Percentiles rank a stretch among this genome's conserved stretches.
Conservation (phyloP, 2,797 vertebrate species). For the Phrynocephalus vlangalii region DNA sequence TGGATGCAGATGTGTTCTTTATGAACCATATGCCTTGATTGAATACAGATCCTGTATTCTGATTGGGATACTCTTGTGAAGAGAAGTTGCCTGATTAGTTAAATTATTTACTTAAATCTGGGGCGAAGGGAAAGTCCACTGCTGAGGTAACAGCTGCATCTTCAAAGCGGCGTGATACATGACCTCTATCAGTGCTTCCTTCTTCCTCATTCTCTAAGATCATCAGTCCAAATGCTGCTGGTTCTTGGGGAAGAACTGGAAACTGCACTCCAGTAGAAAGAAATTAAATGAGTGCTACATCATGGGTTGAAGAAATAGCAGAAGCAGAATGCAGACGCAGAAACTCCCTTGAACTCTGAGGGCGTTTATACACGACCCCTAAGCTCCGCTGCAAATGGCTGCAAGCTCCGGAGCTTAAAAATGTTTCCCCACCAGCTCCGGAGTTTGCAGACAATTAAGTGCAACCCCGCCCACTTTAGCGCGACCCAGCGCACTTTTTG, state of each 20-base stretch:
- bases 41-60: neutral
- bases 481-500: too few species aligned
- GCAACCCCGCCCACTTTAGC: too few species aligned
- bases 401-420: too few species aligned
- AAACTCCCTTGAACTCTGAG: slow-evolving; percentile 64
- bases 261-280: slow-evolving; percentile 56
- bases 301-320: slow-evolving; percentile 10
- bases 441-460: too few species aligned
- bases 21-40: neutral
- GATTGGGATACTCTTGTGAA: neutral
- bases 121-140: slow-evolving; percentile 49
- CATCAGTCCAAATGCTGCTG: slow-evolving; percentile 34
- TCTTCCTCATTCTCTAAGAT: slow-evolving; percentile 1
- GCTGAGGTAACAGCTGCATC: slow-evolving; percentile 51
- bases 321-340: slow-evolving; percentile 23
- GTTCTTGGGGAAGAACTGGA: slow-evolving; percentile 65
- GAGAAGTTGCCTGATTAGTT: slow-evolving; percentile 24
- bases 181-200: slow-evolving; percentile 56
- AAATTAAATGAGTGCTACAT: slow-evolving; percentile 71
- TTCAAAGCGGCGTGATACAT: slow-evolving; percentile 56
- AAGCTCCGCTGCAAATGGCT: too few species aligned
- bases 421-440: too few species aligned
- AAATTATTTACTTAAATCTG: slow-evolving; percentile 46
- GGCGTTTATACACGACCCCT: too few species aligned
- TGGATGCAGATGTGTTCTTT: neutral